Evolutionary conservation across 2,888 invertebrate genomes (phyloP).

Genomic region (Eristalis intricaria): DNA sequence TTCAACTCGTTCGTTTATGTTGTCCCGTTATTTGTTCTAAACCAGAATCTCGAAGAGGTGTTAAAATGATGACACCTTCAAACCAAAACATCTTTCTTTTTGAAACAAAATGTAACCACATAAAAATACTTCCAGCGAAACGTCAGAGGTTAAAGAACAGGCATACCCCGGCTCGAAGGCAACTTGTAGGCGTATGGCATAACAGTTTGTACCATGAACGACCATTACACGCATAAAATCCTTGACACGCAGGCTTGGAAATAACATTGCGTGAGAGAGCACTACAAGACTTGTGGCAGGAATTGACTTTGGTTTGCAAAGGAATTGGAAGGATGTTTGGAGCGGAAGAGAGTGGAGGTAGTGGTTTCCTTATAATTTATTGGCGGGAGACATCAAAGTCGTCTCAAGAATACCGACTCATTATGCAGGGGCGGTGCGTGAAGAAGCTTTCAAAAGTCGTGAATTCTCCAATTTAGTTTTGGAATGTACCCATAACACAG

Average conservation of each 20-base stretch:
- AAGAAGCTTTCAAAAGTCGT: too few relatives aligned
- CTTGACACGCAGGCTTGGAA: background rate
- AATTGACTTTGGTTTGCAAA: background rate
- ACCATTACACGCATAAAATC: background rate
- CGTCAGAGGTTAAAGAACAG: background rate
- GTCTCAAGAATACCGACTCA: too few relatives aligned
- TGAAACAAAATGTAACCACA: background rate
- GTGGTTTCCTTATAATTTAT: too few relatives aligned
- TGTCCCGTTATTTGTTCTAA: slow-evolving; percentile 33
- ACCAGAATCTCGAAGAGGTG: slow-evolving; percentile 16
- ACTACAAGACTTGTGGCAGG: background rate
- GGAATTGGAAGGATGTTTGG: background rate
- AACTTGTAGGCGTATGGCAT: background rate
- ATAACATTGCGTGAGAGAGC: background rate
- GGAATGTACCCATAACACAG: too few relatives aligned
- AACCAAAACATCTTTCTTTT: background rate
- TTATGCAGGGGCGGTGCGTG: too few relatives aligned
- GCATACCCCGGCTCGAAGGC: background rate
- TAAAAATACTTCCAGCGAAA: background rate
- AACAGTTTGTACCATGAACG: background rate
- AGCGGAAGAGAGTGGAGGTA: background rate
- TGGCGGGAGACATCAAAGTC: too few relatives aligned
- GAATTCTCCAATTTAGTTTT: too few relatives aligned
- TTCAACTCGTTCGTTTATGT: slow-evolving; percentile 7
- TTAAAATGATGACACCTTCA: slow-evolving; percentile 28